Base-by-base conservation (phyloP, 2,797 vertebrate genomes). In the Mus minutoides region DNA sequence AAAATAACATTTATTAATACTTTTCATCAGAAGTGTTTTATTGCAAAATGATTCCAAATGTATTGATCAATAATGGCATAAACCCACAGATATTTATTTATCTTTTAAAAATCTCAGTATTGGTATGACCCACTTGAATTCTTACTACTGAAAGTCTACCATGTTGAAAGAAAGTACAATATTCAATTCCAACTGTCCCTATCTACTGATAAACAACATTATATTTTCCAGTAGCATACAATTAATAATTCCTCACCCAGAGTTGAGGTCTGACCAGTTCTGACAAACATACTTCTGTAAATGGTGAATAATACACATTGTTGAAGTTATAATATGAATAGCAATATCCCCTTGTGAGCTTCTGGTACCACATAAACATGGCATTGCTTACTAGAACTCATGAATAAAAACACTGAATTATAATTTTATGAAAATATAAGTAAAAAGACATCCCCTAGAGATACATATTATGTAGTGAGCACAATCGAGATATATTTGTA, bases 401-500 rank as follows among this genome's bases (percentile, higher is more conserved):
- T 71, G 67, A 96, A 90, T 88, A 73, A 97, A 98, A 97, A 94
- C 88, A 97, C 76, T 24, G 64, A 90, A 97, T 94, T 94, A 77
- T 40, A 54, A 89, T 94, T 97, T 91, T 91, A 95, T 94, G 95
- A 98, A 97, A 97, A 95, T 88, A 96, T n/a, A 96, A 90, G 88
- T 90, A 97, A 84, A 97, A 97, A 98, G 97, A 96, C 90, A 97
- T 54, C 90, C 97, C 92, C 95, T 88, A 88, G 91, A 75, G 97
- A 97, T 94, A 96, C 80, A 85, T 0, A 4, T 92, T 80, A 91
- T 93, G 93, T 43, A 88, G 94, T 85, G 95, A 97, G 96, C 97
- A 95, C 96, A 97, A 98, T 78, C 40, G 91, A 79, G 96, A 96
- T 97, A 69, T 97, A 97, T 98, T 98, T 98, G 96, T 98, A 97